phyloP scores from a whole-genome alignment of 2,113 vertebrate species.

The Lathamus discolor region DNA sequence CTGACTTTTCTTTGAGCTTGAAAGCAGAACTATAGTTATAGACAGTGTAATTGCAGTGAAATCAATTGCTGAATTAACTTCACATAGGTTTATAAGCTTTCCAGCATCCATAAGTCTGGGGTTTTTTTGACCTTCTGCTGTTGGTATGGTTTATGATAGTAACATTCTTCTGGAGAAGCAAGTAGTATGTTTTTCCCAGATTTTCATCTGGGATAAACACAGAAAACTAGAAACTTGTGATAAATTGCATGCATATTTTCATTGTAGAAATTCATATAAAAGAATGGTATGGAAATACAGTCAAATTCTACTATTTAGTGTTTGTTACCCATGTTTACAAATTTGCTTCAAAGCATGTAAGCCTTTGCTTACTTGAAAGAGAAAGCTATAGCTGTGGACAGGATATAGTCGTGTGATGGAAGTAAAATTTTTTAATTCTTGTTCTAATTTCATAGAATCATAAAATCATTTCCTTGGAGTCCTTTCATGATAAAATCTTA shows the following conservation, averaged over 20 bases:
- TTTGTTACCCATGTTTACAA: background rate
- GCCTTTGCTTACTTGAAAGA: background rate
- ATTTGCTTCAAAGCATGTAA: background rate
- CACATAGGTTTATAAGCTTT: background rate
- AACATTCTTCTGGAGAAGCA: background rate
- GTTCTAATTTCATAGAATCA: background rate
- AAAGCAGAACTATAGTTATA: background rate
- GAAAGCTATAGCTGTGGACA: background rate
- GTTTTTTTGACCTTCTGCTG: background rate
- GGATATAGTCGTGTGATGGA: background rate
- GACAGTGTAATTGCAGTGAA: background rate
- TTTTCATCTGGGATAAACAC: background rate
- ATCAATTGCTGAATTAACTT: background rate
- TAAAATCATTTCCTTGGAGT: background rate
- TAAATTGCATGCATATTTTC: background rate
- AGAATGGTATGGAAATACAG: background rate
- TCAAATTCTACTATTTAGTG: background rate
- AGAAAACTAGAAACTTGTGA: background rate
- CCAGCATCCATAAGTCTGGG: background rate
- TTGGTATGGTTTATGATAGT: background rate
- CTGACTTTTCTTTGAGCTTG: background rate
- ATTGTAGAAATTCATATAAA: background rate
- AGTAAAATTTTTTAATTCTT: background rate
- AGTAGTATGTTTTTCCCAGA: background rate
- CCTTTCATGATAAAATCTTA: background rate